These are phyloP conservation scores for Phyllostomus hastatus DNA, from an alignment of 2,113 vertebrate genomes.

Conservation along the genomic window DNA sequence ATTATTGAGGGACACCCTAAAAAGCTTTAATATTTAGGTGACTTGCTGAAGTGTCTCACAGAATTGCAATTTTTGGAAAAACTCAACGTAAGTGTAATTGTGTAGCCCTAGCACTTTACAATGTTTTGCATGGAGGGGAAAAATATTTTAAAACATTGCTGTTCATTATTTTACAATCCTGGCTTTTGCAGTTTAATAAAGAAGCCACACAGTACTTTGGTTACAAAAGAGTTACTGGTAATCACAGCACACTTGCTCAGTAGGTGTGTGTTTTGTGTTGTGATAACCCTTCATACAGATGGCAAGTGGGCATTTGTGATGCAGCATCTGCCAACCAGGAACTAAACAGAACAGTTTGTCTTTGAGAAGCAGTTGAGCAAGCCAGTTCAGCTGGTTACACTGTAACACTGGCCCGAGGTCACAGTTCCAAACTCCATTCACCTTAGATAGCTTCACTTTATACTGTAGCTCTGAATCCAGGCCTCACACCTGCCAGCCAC, in stretches of 20 bases:
- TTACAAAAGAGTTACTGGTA: neutral
- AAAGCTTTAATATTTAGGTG: neutral
- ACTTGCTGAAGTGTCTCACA: neutral
- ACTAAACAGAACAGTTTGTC: neutral
- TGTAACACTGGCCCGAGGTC: neutral
- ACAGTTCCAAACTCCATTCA: neutral
- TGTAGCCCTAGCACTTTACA: neutral
- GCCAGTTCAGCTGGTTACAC: neutral
- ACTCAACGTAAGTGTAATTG: neutral
- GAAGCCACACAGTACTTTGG: neutral
- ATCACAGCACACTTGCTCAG: neutral
- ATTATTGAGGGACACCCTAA: neutral
- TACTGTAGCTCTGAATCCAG: fast-evolving
- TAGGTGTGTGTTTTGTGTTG: neutral
- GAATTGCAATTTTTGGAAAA: neutral
- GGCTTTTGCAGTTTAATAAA: neutral
- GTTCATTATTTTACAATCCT: neutral
- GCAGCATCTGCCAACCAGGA: constrained; percentile 33
- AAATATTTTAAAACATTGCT: neutral
- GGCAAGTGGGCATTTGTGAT: neutral
- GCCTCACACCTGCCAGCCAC: neutral
- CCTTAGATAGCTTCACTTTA: neutral
- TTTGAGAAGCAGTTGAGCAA: constrained; percentile 20
- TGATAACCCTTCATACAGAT: neutral
- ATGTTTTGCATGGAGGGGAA: neutral